Percentiles rank a stretch among this genome's conserved stretches.
Conservation (phyloP, 92 coral and sea anemone genomes). For the Pocillopora meandrina region DNA sequence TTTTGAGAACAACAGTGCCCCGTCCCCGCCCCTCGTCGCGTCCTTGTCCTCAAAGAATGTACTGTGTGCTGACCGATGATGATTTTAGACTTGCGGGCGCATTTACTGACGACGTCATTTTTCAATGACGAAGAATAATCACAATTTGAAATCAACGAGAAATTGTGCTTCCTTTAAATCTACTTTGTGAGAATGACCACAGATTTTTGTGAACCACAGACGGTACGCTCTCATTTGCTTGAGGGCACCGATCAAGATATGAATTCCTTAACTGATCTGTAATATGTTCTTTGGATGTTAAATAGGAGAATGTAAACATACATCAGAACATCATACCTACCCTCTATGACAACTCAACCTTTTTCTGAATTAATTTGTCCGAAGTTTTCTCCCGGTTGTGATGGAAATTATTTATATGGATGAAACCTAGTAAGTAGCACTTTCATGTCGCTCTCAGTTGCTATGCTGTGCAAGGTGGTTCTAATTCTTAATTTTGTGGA, state of each 20-base stretch:
- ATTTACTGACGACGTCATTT: conserved; percentile 93
- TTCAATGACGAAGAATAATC: conserved; percentile 48
- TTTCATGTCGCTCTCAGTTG: not conserved
- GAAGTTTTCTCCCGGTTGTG: too few species aligned
- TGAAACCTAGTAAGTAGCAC: not conserved
- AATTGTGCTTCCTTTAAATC: not conserved
- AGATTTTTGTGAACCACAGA: too few species aligned
- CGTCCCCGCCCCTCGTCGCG: conserved; percentile 91
- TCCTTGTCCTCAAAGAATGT: conserved; percentile 94
- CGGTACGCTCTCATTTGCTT: too few species aligned
- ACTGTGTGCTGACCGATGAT: conserved; percentile 91
- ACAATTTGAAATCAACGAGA: not conserved
- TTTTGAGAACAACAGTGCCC: conserved; percentile 84
- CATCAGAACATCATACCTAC: too few species aligned
- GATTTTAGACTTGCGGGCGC: conserved; percentile 98
- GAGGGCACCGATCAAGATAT: too few species aligned
- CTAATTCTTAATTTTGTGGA: not conserved
- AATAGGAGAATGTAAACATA: too few species aligned
- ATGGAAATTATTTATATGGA: too few species aligned
- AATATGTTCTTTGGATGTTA: too few species aligned
- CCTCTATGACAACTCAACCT: too few species aligned
- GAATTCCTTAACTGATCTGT: too few species aligned
- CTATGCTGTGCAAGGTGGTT: conserved; percentile 8
- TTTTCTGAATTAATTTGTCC: too few species aligned
- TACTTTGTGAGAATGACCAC: not conserved